phyloP scores from a whole-genome alignment of 2,113 vertebrate species.

The Dolichallabes microphthalmus region DNA sequence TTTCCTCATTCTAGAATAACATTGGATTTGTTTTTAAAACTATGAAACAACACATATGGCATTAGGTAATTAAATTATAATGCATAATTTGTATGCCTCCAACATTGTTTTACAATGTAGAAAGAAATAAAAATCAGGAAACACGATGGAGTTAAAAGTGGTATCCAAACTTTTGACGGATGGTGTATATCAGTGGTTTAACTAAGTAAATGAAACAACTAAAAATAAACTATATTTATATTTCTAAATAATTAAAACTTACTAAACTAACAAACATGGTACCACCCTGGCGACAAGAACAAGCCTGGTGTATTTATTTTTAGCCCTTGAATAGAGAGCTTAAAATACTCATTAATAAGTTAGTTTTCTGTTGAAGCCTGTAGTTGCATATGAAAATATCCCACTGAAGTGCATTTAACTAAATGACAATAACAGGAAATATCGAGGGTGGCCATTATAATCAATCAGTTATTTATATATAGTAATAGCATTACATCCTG shows the following conservation, averaged over 20 bases:
- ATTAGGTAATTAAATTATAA: too few species aligned
- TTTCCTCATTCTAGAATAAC: too few species aligned
- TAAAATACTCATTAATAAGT: not conserved
- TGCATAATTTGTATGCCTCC: too few species aligned
- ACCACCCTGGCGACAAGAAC: not conserved
- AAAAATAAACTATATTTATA: not conserved
- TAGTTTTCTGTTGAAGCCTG: not conserved
- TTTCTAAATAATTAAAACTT: not conserved
- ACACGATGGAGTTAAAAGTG: too few species aligned
- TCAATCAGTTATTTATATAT: not conserved
- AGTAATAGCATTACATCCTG: not conserved
- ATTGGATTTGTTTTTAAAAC: too few species aligned
- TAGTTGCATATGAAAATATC: not conserved
- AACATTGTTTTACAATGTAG: too few species aligned
- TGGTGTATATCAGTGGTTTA: not conserved
- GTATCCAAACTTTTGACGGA: too few species aligned
- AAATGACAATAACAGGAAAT: slow-evolving; percentile 46
- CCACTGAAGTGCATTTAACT: not conserved
- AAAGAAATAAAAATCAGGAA: too few species aligned
- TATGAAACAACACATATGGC: too few species aligned
- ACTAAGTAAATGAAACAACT: not conserved
- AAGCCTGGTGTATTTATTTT: not conserved
- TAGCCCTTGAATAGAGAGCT: not conserved
- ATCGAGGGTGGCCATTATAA: not conserved
- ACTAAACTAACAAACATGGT: not conserved